Evolutionary conservation across 2,113 vertebrate species (phyloP).

Genomic region (Megaceryle maxima): DNA sequence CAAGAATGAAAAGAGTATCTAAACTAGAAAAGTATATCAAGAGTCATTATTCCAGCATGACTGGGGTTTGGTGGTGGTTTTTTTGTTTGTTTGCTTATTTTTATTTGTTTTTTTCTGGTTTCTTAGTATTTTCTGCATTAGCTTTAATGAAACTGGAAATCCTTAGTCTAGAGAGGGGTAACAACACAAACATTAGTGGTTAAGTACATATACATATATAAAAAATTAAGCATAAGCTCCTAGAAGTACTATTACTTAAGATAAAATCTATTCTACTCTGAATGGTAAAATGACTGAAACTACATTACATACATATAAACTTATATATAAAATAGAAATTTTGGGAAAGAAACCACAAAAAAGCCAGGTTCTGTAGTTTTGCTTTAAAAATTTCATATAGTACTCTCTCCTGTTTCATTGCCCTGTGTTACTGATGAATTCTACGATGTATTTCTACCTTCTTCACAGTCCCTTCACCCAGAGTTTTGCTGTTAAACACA

Average conservation of each 20-base stretch:
- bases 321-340: neutral
- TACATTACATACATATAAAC: neutral
- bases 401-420: neutral
- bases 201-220: neutral
- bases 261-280: neutral
- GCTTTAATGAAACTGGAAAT: neutral
- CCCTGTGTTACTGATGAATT: neutral
- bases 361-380: neutral
- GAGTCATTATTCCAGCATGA: neutral
- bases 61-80: no score
- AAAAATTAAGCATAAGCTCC: neutral
- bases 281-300: neutral
- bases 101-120: no score
- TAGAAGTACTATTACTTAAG: neutral
- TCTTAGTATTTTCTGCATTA: neutral
- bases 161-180: neutral
- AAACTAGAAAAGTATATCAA: neutral
- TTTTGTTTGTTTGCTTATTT: no score
- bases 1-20: neutral
- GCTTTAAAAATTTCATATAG: rapidly evolving
- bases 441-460: neutral
- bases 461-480: neutral
- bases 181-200: neutral
- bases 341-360: neutral
- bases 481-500: neutral